Base-by-base conservation (phyloP, 2,888 invertebrate genomes). In the Spisula subtruncata region DNA sequence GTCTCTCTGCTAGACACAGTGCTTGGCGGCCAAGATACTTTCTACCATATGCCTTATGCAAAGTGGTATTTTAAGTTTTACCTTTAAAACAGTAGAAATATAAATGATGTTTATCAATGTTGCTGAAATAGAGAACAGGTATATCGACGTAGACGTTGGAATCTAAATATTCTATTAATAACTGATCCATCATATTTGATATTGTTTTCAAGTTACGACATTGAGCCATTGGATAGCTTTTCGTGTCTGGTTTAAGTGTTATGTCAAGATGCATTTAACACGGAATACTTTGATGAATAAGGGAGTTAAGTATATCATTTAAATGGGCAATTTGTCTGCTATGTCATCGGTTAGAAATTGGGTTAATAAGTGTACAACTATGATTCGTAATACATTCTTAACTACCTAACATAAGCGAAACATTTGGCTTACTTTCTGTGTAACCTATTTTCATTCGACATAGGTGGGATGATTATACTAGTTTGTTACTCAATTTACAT, bases 161-260 rank as follows among this genome's bases (percentile, higher is more conserved):
- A 25, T 10, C 25, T 66, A 6, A 66, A 66, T 8, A 41, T 41
- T 41, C 2, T 41, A 41, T 41, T 41, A 66, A n/a, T 66, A 66
- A 10, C 60, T 25, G 16, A 66, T 66, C n/a, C 25, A 25, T 66
- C 60, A n/a, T 66, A 10, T n/a, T 66, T 66, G 60, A 25, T 66
- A 66, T 66, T 66, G 41, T 41, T 66, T 66, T 66, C 60, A 66
- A 66, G 60, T 66, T 25, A 66, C 8, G n/a, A n/a, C n/a, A 66
- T 66, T 66, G 20, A 66, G 10, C 25, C 60, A 66, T 25, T 66
- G 5, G 51, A 25, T 66, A 25, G 60, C n/a, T 25, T 66, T 51
- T n/a, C 4, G 60, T 18, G 18, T 25, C n/a, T 66, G 60, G n/a
- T 66, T 66, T 25, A 66, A n/a, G 60, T 66, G 60, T 10, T 66